Evolutionary conservation across 92 coral and sea anemone genomes (phyloP).

Genomic region (Epizoanthus scotinus): DNA sequence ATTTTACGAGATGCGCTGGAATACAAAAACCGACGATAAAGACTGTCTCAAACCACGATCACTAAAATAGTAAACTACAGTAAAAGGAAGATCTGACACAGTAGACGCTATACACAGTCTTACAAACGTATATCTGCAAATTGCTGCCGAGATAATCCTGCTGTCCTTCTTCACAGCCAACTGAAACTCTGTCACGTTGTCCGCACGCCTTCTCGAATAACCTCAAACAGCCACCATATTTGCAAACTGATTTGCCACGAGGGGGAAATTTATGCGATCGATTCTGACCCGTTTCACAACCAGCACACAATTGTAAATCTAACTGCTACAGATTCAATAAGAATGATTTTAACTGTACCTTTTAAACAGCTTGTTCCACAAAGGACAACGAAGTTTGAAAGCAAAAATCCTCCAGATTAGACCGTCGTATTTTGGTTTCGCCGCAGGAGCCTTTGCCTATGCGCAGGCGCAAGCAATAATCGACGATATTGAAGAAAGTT

Average conservation of each 20-base stretch:
- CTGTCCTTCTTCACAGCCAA: slow-evolving; percentile 30
- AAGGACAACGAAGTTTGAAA: slow-evolving; percentile 63
- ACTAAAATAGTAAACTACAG: slow-evolving; percentile 21
- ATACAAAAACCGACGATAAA: slow-evolving; percentile 88
- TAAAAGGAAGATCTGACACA: not conserved
- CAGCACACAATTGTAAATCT: slow-evolving; percentile 24
- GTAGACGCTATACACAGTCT: not conserved
- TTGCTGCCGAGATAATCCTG: slow-evolving; percentile 1
- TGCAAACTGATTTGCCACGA: slow-evolving; percentile 42
- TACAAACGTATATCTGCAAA: slow-evolving; percentile 10
- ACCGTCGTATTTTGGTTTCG: slow-evolving; percentile 97
- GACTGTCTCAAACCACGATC: slow-evolving; percentile 44
- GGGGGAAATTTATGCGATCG: slow-evolving; percentile 25
- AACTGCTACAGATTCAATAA: not conserved
- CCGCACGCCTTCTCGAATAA: slow-evolving; percentile 84
- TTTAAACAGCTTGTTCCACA: slow-evolving; percentile 55
- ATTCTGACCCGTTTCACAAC: slow-evolving; percentile 21
- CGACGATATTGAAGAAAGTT: slow-evolving; percentile 96
- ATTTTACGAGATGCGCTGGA: slow-evolving; percentile 57
- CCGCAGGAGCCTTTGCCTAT: slow-evolving; percentile 65
- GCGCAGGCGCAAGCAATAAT: slow-evolving; percentile 99
- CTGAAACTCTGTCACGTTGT: slow-evolving; percentile 76
- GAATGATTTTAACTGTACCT: slow-evolving; percentile 12
- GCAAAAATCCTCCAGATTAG: slow-evolving; percentile 55
- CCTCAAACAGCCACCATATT: slow-evolving; percentile 50